phyloP scores from a whole-genome alignment of 2,888 invertebrate genomes.

The Sphecodes monilicornis region DNA sequence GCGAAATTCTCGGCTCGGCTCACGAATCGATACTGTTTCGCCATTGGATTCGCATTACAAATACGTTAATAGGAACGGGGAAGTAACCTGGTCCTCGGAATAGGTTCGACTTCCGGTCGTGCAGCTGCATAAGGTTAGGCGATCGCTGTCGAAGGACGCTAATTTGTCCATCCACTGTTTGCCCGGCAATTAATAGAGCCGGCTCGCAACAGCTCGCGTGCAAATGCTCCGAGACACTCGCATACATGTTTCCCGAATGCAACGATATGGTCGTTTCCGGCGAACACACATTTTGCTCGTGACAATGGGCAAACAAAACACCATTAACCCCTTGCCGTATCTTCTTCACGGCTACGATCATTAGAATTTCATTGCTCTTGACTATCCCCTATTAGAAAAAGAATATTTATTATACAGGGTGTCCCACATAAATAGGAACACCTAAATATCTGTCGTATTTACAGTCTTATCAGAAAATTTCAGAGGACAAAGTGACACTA shows the following conservation, averaged over 20 bases:
- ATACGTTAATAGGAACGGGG: not conserved
- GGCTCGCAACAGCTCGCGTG: not conserved
- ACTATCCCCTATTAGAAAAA: not conserved
- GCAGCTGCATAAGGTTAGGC: not conserved
- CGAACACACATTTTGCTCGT: not conserved
- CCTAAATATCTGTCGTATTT: too few relatives aligned
- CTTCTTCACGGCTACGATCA: not conserved
- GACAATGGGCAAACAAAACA: not conserved
- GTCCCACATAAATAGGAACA: too few relatives aligned
- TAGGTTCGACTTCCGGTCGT: not conserved
- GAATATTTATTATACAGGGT: too few relatives aligned
- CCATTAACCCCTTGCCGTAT: not conserved
- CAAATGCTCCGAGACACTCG: not conserved
- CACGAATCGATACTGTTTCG: not conserved
- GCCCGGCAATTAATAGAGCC: not conserved
- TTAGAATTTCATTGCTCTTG: too few relatives aligned
- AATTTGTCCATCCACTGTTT: not conserved
- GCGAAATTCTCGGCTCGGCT: not conserved
- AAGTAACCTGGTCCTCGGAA: not conserved
- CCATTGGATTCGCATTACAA: slow-evolving; percentile 4
- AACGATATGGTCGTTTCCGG: not conserved
- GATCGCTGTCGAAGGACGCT: not conserved
- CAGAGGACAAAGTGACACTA: too few relatives aligned
- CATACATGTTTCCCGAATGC: not conserved
- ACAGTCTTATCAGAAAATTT: too few relatives aligned